A percentile compares a stretch with the other conserved stretches of the same genome.
Conservation (phyloP, 2,797 vertebrate genomes). For the Sebastes iracundus region DNA sequence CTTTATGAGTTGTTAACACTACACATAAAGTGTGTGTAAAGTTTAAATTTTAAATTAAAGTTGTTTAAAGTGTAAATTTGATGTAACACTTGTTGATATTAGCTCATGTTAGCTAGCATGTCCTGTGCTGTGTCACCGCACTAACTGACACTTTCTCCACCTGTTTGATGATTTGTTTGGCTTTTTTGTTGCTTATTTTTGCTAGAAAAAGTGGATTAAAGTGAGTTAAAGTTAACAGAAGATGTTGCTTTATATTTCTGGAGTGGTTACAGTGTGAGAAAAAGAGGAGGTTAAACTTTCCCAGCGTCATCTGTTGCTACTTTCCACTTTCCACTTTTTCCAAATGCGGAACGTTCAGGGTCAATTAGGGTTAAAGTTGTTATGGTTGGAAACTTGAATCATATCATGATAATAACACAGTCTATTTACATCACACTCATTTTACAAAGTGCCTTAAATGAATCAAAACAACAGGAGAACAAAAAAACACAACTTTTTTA, state of each 20-base stretch:
- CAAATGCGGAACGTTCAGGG: too few species aligned
- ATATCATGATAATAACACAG: background rate
- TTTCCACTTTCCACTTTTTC: background rate
- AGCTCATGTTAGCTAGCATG: constrained; percentile 26
- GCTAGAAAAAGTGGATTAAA: accelerated
- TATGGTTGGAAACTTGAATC: too few species aligned
- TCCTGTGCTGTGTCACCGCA: constrained; percentile 54
- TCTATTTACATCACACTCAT: too few species aligned
- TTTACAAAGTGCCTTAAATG: accelerated
- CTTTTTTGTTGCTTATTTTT: accelerated
- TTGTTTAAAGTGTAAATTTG: background rate
- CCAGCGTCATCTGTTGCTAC: background rate
- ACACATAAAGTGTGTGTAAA: accelerated
- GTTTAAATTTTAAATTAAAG: background rate
- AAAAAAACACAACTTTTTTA: background rate
- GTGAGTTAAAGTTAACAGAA: background rate
- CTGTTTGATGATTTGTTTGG: background rate
- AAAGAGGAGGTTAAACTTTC: background rate
- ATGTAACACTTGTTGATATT: background rate
- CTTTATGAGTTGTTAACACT: accelerated
- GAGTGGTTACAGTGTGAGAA: background rate
- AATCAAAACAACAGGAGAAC: background rate
- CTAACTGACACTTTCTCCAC: background rate
- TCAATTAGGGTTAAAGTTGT: background rate
- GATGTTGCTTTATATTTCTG: accelerated